Percentiles rank a stretch among this genome's conserved stretches.
Evolutionary conservation across 2,888 invertebrate species (phyloP).

Genomic region (Melinopterus prodromus): DNA sequence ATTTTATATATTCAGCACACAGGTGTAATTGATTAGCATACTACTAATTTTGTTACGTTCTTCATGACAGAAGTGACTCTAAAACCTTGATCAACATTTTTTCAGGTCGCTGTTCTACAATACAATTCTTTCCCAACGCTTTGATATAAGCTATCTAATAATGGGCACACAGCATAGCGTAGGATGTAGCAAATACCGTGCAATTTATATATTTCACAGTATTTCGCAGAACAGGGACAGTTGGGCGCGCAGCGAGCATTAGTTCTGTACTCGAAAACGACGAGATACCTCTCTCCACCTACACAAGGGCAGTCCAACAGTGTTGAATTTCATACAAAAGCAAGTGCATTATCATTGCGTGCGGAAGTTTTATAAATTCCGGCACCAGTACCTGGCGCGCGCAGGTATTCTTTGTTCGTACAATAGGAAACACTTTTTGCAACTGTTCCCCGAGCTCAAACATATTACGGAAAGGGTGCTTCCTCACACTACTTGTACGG

Average conservation of each 20-base stretch:
- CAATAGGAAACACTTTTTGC: conserved; percentile 22
- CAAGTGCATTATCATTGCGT: conserved; percentile 24
- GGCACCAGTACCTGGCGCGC: not conserved
- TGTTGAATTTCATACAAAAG: not conserved
- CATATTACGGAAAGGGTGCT: conserved; percentile 20
- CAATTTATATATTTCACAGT: not conserved
- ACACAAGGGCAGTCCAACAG: not conserved
- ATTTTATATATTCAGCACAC: no score
- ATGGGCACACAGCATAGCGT: no score
- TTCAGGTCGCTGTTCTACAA: no score
- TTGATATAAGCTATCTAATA: no score
- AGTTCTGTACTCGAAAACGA: not conserved
- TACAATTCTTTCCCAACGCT: no score
- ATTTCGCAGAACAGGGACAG: not conserved
- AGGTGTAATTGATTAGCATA: no score
- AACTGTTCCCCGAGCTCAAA: conserved; percentile 20
- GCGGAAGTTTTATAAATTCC: conserved; percentile 24
- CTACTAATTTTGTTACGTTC: no score
- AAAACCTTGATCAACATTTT: no score
- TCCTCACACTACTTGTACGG: not conserved
- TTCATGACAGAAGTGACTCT: no score
- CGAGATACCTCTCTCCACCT: not conserved
- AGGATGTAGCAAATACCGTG: no score
- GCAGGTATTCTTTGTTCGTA: conserved; percentile 11
- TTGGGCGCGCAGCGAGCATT: not conserved